These are phyloP conservation scores for Psococerastis gibbosa DNA, from an alignment of 2,888 invertebrate genomes.

Conservation along the genomic window DNA sequence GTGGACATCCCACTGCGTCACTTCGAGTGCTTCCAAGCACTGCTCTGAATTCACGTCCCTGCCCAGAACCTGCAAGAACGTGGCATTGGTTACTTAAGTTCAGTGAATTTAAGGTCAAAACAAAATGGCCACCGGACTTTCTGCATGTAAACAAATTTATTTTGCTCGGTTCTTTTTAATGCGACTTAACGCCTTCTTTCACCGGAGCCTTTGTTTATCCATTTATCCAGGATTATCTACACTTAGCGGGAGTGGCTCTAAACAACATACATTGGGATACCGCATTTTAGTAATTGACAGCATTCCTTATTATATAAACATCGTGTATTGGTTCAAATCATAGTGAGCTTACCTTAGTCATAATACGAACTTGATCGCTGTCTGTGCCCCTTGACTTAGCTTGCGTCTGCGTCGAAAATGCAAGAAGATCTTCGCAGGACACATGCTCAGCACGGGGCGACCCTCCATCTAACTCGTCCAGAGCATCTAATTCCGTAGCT, in stretches of 20 bases:
- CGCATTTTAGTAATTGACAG: no score
- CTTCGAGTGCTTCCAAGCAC: conserved; percentile 61
- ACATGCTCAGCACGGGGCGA: conserved; percentile 46
- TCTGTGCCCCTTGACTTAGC: conserved; percentile 54
- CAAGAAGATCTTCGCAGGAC: conserved; percentile 76
- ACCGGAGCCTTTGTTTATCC: no score
- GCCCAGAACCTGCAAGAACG: conserved; percentile 40
- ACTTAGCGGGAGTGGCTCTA: no score
- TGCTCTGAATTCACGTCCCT: conserved; percentile 29
- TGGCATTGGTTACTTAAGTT: no score
- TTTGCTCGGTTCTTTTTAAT: no score
- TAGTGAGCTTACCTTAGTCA: conserved; percentile 49
- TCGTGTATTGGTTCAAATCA: no score
- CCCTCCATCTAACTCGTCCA: conserved; percentile 34
- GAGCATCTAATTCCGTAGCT: conserved; percentile 37
- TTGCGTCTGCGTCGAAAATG: conserved; percentile 32
- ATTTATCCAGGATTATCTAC: no score
- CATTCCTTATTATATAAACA: no score
- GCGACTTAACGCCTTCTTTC: no score
- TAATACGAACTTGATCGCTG: conserved; percentile 80
- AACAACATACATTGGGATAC: no score
- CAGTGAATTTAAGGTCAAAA: no score
- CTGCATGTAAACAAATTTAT: conserved; percentile 7
- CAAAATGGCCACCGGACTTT: conserved; percentile 13
- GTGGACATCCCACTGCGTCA: conserved; percentile 76